Conservation (phyloP, 1,140 invertebrate species). For the Lordiphosa stackelbergi region DNA sequence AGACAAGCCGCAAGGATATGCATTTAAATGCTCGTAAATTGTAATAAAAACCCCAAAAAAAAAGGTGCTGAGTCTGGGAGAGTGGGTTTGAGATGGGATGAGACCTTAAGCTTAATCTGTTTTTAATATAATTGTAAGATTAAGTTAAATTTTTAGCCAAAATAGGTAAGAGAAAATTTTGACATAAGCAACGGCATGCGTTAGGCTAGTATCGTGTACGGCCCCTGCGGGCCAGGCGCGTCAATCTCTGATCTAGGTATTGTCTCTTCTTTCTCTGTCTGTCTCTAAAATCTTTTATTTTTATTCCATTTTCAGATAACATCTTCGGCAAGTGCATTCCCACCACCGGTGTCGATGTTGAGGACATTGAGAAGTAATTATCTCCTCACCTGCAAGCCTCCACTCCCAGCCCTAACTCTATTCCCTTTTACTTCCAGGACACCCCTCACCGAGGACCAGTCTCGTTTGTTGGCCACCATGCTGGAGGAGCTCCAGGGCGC, state of each 20-base stretch:
- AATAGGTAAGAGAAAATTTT: too few species aligned
- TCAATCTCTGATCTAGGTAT: too few species aligned
- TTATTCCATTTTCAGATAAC: conserved; percentile 82
- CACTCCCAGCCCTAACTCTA: background rate
- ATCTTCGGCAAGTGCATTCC: conserved; percentile 89
- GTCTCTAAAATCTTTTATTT: background rate
- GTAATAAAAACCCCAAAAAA: conserved; percentile 49
- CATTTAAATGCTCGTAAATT: conserved; percentile 71
- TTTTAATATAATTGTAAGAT: too few species aligned
- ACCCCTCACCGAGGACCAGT: conserved; percentile 74
- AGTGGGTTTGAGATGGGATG: background rate
- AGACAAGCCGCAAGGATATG: conserved; percentile 63
- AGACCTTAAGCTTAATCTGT: background rate
- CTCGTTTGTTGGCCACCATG: conserved; percentile 71
- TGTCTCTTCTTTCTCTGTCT: too few species aligned
- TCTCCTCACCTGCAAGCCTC: background rate
- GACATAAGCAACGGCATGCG: too few species aligned
- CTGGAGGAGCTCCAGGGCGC: conserved; percentile 76
- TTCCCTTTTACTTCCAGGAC: conserved; percentile 36
- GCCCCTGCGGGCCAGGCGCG: too few species aligned
- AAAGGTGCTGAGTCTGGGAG: conserved; percentile 46
- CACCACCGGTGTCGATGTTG: conserved; percentile 80
- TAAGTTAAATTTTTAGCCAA: too few species aligned
- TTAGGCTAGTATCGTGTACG: too few species aligned
- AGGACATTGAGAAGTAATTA: conserved; percentile 81